These are phyloP conservation scores for Andricus grossulariae DNA, from an alignment of 1,140 invertebrate genomes.

Conservation along the genomic window DNA sequence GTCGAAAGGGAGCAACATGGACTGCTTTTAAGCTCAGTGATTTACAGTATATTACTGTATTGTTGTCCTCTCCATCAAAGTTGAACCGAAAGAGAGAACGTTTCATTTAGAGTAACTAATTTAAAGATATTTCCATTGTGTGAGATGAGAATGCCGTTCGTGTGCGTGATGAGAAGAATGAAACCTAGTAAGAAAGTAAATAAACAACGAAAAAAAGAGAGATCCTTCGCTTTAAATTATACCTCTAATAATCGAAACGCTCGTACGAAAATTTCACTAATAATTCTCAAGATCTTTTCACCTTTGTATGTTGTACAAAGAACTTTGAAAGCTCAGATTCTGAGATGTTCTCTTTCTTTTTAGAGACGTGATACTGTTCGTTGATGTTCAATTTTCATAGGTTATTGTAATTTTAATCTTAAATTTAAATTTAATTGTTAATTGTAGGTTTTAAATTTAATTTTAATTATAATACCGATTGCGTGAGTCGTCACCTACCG, in stretches of 20 bases:
- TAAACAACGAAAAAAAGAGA: neutral
- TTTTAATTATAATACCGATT: neutral
- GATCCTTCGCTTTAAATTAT: neutral
- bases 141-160: neutral
- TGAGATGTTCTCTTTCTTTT: neutral
- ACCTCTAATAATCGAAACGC: neutral
- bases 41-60: slow-evolving; percentile 30
- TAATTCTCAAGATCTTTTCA: slow-evolving; percentile 10
- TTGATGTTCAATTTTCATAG: neutral
- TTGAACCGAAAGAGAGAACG: no score
- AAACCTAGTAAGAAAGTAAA: no score
- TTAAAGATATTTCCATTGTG: slow-evolving; percentile 23
- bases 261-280: neutral
- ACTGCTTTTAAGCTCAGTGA: neutral
- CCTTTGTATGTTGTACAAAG: neutral
- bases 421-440: neutral
- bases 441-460: neutral
- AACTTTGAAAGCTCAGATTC: neutral
- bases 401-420: neutral
- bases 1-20: neutral
- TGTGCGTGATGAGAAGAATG: neutral
- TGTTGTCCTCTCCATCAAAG: neutral
- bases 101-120: slow-evolving; percentile 12
- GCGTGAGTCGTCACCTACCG: slow-evolving; percentile 18
- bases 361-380: slow-evolving; percentile 18